These are phyloP conservation scores for Bos javanicus DNA, from an alignment of 2,113 vertebrate genomes.

Conservation along the genomic window DNA sequence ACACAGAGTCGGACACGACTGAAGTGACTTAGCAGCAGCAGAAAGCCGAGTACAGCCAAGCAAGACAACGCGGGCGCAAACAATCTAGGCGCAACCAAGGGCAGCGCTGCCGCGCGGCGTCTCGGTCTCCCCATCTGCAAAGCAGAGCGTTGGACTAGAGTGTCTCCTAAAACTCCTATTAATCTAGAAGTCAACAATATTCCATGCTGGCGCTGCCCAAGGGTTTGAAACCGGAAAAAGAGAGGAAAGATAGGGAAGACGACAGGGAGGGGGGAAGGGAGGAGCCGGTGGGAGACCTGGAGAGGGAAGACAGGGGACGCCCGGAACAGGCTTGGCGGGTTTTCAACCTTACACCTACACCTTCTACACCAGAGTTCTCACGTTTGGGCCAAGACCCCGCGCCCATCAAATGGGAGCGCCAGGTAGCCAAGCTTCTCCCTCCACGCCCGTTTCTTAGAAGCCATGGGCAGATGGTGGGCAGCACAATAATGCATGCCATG, in stretches of 20 bases:
- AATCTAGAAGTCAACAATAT: background rate
- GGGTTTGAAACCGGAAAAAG: background rate
- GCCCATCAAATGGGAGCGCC: background rate
- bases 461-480: background rate
- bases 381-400: background rate
- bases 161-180: background rate
- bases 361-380: slow-evolving; percentile 44
- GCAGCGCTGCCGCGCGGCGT: background rate
- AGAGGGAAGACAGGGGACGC: background rate
- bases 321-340: background rate
- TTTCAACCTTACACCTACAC: background rate
- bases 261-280: background rate
- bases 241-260: background rate
- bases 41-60: background rate
- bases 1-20: too few species aligned
- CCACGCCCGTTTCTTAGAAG: background rate
- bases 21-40: too few species aligned
- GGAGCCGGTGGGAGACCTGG: background rate
- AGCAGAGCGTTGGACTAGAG: background rate
- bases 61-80: background rate
- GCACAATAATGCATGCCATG: background rate
- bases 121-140: background rate
- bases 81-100: background rate
- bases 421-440: background rate
- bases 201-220: background rate